phyloP scores from a whole-genome alignment of 2,888 invertebrate species.

The Periphyllus acericola region DNA sequence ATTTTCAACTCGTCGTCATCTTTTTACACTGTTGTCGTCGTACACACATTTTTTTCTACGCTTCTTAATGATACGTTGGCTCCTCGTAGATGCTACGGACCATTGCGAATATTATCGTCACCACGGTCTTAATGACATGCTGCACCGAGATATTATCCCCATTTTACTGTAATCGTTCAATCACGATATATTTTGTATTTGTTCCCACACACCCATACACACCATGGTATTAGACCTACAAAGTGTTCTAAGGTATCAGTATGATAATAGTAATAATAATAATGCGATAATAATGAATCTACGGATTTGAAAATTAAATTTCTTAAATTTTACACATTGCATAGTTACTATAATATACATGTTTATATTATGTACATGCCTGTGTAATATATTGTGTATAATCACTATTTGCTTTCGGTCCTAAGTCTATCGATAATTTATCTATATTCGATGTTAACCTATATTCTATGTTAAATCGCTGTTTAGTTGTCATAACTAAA shows the following conservation, averaged over 20 bases:
- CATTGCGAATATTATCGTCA: neutral
- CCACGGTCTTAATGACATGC: too few species aligned
- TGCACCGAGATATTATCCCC: neutral
- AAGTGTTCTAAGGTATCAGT: constrained; percentile 58
- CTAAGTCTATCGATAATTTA: neutral
- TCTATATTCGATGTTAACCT: neutral
- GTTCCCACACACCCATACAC: constrained; percentile 5
- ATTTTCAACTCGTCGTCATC: neutral
- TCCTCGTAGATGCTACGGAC: neutral
- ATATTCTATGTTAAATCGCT: neutral
- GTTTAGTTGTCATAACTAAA: too few species aligned
- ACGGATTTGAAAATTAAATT: neutral
- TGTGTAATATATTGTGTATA: too few species aligned
- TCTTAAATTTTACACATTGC: neutral
- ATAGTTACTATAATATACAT: neutral
- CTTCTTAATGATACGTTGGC: too few species aligned
- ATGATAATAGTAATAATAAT: constrained; percentile 36
- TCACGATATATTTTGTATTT: neutral
- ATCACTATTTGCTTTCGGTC: neutral
- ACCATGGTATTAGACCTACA: constrained; percentile 54
- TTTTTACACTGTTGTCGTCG: neutral
- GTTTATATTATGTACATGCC: too few species aligned
- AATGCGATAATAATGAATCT: neutral
- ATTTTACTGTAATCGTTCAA: neutral
- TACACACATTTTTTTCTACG: neutral